These are phyloP conservation scores for Cephus runcator DNA, from an alignment of 2,888 invertebrate species.

Conservation along the genomic window DNA sequence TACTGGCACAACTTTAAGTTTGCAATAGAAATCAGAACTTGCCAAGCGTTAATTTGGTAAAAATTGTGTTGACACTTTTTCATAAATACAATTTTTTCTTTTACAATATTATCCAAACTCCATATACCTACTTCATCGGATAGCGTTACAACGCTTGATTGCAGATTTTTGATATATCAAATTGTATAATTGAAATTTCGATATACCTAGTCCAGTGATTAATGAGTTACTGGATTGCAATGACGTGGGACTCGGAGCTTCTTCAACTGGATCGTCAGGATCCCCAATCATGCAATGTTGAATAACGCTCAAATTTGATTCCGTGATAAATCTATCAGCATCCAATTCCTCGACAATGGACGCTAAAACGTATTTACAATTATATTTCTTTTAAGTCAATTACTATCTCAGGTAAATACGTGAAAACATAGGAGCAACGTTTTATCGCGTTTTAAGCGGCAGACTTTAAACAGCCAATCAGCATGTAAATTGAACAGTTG, in stretches of 20 bases:
- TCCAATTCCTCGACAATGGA: conserved; percentile 52
- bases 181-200: conserved; percentile 8
- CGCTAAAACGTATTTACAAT: background rate
- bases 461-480: background rate
- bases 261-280: conserved; percentile 41
- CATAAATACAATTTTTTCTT: too few species aligned
- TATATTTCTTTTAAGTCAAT: background rate
- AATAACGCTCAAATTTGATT: conserved; percentile 66
- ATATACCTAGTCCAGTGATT: conserved; percentile 59
- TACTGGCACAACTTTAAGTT: background rate
- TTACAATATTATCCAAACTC: too few species aligned
- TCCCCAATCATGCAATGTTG: conserved; percentile 61
- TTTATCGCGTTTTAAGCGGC: background rate
- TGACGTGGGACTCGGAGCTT: conserved; percentile 1
- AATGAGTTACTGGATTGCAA: conserved; percentile 9
- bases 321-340: conserved; percentile 64
- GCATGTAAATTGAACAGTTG: background rate
- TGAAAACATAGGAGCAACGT: background rate
- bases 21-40: background rate
- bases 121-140: too few species aligned
- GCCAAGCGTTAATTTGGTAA: background rate
- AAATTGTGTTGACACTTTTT: background rate
- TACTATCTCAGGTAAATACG: background rate
- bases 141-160: too few species aligned
- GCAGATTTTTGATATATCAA: conserved; percentile 1